A percentile compares a stretch with the other conserved stretches of the same genome.
These are phyloP conservation scores for Danionella cerebrum DNA, from an alignment of 2,113 vertebrate species.

Conservation along the genomic window DNA sequence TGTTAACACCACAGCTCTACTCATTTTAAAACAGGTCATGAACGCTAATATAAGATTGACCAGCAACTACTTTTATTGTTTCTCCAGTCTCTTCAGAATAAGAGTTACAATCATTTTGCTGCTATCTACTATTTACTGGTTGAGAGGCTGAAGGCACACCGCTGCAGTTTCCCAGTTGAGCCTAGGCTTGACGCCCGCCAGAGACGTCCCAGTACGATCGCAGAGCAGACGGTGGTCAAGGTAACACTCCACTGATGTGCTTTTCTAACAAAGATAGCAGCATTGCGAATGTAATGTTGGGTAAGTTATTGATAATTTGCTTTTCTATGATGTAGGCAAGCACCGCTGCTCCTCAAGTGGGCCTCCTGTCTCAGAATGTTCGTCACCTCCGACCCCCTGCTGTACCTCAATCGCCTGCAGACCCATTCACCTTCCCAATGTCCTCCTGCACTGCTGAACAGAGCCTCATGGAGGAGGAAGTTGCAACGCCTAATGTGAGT, in stretches of 20 bases:
- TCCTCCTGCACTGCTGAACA: constrained; percentile 70
- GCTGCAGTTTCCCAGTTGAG: constrained; percentile 95
- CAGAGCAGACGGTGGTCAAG: constrained; percentile 91
- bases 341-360: constrained; percentile 68
- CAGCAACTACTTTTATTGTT: background rate
- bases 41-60: background rate
- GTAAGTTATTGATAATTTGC: background rate
- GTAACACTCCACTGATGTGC: constrained; percentile 54
- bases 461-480: constrained; percentile 85
- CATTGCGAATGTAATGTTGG: background rate
- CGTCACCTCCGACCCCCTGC: constrained; percentile 76
- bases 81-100: constrained; percentile 88
- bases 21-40: too few relatives aligned
- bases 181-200: constrained; percentile 86
- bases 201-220: constrained; percentile 86
- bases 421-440: constrained; percentile 77
- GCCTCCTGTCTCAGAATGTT: constrained; percentile 69
- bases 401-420: constrained; percentile 70
- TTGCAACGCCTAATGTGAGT: constrained; percentile 87
- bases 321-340: constrained; percentile 63
- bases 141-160: constrained; percentile 90
- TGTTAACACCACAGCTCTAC: too few relatives aligned
- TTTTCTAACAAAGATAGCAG: background rate
- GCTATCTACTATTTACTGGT: constrained; percentile 97
- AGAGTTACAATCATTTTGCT: constrained; percentile 98